A percentile compares a stretch with the other conserved stretches of the same genome.
Conservation (phyloP, 1,140 invertebrate genomes). For the Orchesella cincta region DNA sequence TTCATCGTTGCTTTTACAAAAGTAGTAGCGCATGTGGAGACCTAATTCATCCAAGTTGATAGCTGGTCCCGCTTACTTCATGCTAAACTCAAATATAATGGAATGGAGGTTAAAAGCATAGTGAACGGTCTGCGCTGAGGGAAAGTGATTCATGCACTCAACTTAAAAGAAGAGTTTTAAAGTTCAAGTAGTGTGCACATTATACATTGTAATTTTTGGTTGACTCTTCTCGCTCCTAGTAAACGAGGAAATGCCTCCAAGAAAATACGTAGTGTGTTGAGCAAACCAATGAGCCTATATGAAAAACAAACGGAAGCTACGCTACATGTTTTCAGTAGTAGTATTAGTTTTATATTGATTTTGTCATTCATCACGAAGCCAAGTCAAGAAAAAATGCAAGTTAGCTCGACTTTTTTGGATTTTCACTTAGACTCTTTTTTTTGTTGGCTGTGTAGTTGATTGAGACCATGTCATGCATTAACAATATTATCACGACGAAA, state of each 20-base stretch:
- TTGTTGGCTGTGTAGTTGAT: conserved; percentile 3
- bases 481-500: background rate
- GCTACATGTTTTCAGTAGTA: background rate
- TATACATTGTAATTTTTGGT: no score
- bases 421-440: background rate
- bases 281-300: background rate
- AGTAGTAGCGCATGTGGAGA: no score
- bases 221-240: background rate
- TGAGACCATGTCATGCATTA: conserved; percentile 14
- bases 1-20: no score
- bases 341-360: conserved; percentile 20
- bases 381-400: conserved; percentile 1
- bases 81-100: no score
- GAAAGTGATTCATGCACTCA: conserved; percentile 18
- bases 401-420: background rate
- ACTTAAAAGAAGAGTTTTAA: background rate
- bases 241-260: background rate
- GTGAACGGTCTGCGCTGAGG: background rate
- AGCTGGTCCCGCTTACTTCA: no score
- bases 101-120: conserved; percentile 6
- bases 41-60: no score
- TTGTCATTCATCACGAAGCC: conserved; percentile 17
- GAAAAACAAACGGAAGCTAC: background rate
- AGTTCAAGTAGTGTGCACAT: background rate
- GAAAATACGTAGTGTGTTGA: background rate